Base-by-base conservation (phyloP, 2,113 vertebrate genomes). In the Alosa alosa region DNA sequence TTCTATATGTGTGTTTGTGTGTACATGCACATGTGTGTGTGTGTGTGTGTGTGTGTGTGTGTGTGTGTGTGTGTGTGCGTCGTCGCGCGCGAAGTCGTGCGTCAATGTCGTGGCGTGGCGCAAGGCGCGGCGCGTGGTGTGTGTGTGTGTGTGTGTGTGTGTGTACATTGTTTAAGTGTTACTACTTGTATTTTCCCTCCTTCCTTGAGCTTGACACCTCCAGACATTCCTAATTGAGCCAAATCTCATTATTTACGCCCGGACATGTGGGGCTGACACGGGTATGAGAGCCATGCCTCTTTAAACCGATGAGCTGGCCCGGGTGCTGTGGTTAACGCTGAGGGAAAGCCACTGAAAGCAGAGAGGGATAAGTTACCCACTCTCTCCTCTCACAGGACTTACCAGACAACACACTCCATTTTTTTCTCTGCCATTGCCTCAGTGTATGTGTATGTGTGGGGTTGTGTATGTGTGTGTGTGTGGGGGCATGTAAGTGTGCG, bases 201-300 rank as follows among this genome's bases (percentile, higher is more conserved):
- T 31, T 84, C 39, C 22, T 44, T 83, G 55, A 46, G 86, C 82
- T 83, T 31, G 31, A 81, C 86, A 89, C 84, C 90, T 87, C 49
- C 31, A 81, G 84, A 88, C 87, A 81, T 87, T 88, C 85, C 86
- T 90, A 90, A 90, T 89, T 87, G 82, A 87, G 84, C 68, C 87
- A 88, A 90, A 90, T 89, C 88, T 88, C 87, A 88, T 88, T 88
- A 88, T 86, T 88, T 50, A 87, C 31, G 31, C 82, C 8, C 8
- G 64, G 85, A 82, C n/a, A 11, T 86, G 83, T 86, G 57, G 85
- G 49, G 81, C 55, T 85, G 83, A 86, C 89, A 86, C 57, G 49
- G 25, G 85, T 84, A 57, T 75, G 83, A 85, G 52, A 47, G 47
- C 82, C 39, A 39, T 83, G 81, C 57, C 82, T 89, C 84, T 89